Conservation (phyloP, 1,140 invertebrate genomes). For the Proales similis region DNA sequence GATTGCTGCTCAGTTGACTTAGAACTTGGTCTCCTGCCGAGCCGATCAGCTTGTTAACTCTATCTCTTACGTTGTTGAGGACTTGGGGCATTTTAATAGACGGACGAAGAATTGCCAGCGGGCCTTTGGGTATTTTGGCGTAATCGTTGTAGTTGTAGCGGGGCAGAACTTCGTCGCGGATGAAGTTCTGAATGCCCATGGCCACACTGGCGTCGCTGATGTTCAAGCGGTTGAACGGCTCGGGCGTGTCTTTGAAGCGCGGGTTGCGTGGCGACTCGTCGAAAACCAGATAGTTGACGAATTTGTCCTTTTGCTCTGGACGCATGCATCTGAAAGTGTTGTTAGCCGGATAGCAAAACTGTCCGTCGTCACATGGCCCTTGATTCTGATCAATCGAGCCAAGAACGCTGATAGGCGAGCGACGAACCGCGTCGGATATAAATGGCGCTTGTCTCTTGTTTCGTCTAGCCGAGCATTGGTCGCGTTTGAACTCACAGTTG, state of each 20-base stretch:
- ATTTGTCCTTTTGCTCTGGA: constrained; percentile 10
- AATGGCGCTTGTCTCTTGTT: background rate
- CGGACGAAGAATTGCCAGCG: constrained; percentile 20
- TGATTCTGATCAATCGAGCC: background rate
- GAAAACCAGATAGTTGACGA: constrained; percentile 14
- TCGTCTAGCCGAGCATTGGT: background rate
- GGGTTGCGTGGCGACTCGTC: constrained; percentile 3
- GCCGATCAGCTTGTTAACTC: constrained; percentile 5
- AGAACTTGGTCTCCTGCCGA: background rate
- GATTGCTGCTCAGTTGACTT: background rate
- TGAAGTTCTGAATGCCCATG: constrained; percentile 21
- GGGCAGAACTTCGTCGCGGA: background rate
- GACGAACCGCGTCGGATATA: no score
- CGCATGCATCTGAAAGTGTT: background rate
- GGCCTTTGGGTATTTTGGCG: constrained; percentile 12
- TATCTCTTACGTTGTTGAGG: constrained; percentile 1
- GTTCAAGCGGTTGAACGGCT: background rate
- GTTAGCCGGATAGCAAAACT: constrained; percentile 13
- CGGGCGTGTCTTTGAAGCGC: background rate
- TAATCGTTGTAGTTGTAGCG: constrained; percentile 10
- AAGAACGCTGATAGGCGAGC: background rate
- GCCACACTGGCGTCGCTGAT: background rate
- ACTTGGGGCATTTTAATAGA: constrained; percentile 18
- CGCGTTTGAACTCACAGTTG: constrained; percentile 9
- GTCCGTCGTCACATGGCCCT: background rate